Evolutionary conservation across 2,888 invertebrate species (phyloP).

Genomic region (Heliconius ismenius): DNA sequence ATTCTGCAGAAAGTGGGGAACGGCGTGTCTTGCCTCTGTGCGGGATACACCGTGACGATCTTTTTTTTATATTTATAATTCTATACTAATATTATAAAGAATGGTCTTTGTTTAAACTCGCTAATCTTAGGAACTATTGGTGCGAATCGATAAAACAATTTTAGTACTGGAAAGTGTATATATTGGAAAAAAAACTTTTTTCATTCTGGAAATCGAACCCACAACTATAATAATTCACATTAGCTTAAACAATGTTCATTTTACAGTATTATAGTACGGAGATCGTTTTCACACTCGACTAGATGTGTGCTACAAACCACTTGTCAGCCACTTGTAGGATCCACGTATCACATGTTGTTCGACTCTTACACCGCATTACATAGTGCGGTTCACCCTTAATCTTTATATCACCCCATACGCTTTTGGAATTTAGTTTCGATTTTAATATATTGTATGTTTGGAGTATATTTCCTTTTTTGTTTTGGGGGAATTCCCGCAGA

Average conservation of each 20-base stretch:
- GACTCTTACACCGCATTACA: constrained; percentile 7
- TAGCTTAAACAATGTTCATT: background rate
- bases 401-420: background rate
- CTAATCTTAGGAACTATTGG: too few species aligned
- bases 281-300: constrained; percentile 7
- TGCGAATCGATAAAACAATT: too few species aligned
- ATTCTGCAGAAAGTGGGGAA: too few species aligned
- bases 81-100: too few species aligned
- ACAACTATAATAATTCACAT: background rate
- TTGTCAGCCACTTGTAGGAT: constrained; percentile 22
- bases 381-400: constrained; percentile 14
- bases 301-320: background rate
- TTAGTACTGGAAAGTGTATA: too few species aligned
- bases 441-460: background rate
- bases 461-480: background rate
- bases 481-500: too few species aligned
- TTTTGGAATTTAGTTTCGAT: constrained; percentile 4
- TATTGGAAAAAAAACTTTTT: too few species aligned
- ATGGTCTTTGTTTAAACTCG: too few species aligned
- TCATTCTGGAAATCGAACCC: too few species aligned
- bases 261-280: background rate
- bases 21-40: too few species aligned
- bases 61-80: too few species aligned
- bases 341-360: constrained; percentile 11
- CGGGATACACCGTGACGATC: too few species aligned